phyloP scores from a whole-genome alignment of 2,888 invertebrate genomes.

The Venustoraphidia nigricollis region DNA sequence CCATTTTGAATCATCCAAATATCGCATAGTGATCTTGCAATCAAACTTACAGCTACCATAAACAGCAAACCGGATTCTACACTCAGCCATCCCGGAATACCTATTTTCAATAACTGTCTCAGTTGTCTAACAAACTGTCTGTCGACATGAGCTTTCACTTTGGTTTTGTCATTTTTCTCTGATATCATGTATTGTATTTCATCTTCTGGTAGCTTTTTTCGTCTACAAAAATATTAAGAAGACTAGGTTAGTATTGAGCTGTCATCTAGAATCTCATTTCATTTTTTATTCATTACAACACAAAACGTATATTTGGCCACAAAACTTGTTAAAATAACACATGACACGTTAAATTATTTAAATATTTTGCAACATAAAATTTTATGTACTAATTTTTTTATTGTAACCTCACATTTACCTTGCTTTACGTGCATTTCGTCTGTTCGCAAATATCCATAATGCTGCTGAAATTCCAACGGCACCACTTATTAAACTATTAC shows the following conservation, averaged over 20 bases:
- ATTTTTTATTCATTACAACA: too few relatives aligned
- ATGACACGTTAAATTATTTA: too few relatives aligned
- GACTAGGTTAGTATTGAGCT: too few relatives aligned
- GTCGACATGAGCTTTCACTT: conserved; percentile 61
- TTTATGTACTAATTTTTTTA: conserved; percentile 5
- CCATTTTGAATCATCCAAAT: conserved; percentile 94
- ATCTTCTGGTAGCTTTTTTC: conserved; percentile 43
- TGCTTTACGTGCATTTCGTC: conserved; percentile 35
- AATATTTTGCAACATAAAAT: neutral
- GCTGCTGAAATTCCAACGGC: conserved; percentile 47
- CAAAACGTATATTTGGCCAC: too few relatives aligned
- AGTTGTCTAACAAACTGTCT: conserved; percentile 57
- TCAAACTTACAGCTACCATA: conserved; percentile 63
- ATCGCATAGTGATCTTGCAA: conserved; percentile 86
- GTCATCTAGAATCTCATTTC: too few relatives aligned
- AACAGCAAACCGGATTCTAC: conserved; percentile 58
- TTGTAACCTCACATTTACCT: conserved; percentile 14
- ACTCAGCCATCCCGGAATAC: conserved; percentile 65
- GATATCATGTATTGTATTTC: conserved; percentile 68
- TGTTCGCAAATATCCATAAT: conserved; percentile 38
- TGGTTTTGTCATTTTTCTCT: conserved; percentile 41
- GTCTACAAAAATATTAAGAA: conserved; percentile 17
- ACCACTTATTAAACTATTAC: conserved; percentile 45
- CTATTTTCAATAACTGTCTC: conserved; percentile 49
- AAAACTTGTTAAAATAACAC: too few relatives aligned